Conservation (phyloP, 2,113 vertebrate species). For the Lasiurus borealis region DNA sequence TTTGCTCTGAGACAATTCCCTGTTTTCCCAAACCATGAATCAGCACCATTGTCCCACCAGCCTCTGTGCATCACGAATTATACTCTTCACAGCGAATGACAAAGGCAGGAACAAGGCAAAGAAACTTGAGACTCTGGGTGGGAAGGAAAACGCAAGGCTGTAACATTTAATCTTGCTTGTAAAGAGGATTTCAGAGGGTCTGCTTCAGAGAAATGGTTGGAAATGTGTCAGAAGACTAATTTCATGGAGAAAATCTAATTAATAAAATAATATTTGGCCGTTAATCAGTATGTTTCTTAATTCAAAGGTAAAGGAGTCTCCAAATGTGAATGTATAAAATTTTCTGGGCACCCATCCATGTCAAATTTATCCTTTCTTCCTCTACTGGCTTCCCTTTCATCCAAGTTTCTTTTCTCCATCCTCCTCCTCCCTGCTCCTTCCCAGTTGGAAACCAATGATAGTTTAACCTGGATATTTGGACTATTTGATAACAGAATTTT, state of each 20-base stretch:
- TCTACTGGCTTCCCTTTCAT: neutral
- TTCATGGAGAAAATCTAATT: slow-evolving; percentile 55
- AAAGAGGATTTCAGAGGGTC: slow-evolving; percentile 33
- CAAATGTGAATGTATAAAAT: slow-evolving; percentile 7
- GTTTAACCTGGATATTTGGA: slow-evolving; percentile 26
- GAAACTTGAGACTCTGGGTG: slow-evolving; percentile 15
- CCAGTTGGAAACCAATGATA: slow-evolving; percentile 22
- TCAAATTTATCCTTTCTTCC: neutral
- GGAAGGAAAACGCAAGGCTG: neutral
- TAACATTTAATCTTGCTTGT: slow-evolving; percentile 2
- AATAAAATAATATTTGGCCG: slow-evolving; percentile 45
- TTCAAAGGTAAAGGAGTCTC: slow-evolving; percentile 27
- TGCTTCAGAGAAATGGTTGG: slow-evolving; percentile 41
- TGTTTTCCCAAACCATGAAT: slow-evolving; percentile 77
- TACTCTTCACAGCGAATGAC: slow-evolving; percentile 38
- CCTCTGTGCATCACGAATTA: slow-evolving; percentile 53
- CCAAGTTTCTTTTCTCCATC: neutral
- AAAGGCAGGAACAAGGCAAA: slow-evolving; percentile 63
- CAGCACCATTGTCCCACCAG: slow-evolving; percentile 66
- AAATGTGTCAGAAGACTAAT: slow-evolving; percentile 59
- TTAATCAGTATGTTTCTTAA: neutral
- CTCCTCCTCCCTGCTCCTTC: neutral
- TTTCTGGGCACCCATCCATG: neutral
- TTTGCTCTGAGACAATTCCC: slow-evolving; percentile 68
- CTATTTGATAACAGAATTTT: neutral